Evolutionary conservation across 64 coral and sea anemone genomes (phyloP), one percentile per base, ranked within the genome.

Genomic region (Montipora foliosa): DNA sequence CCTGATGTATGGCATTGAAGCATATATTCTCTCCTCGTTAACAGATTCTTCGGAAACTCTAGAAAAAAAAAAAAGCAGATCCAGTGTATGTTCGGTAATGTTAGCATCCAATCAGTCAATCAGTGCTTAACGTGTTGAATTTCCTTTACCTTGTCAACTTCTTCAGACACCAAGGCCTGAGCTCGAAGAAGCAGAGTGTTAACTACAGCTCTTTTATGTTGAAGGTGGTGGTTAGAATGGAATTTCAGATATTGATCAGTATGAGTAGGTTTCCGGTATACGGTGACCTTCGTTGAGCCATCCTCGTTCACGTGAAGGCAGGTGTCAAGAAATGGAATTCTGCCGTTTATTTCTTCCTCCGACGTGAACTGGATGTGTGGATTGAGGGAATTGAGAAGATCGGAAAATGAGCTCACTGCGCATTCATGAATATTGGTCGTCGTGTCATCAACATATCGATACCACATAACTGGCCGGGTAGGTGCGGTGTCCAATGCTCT

Each of bases 401-500:
- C 15, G 5, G 64, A 66, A 19, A 91, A 91, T 44, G 59, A 81
- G 59, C 80, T 61, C 25, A 90, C 62, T 10, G 60, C 62, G 21
- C 37, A 5, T 46, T 79, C 88, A 52, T 90, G 88, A 67, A 79
- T 90, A 44, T 90, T 78, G 76, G 47, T 62, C 68, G 75, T 75
- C 68, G 85, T 88, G 48, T 88, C 85, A 75, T 88, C 69, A 29
- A 88, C 85, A 57, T 76, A 88, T 11, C 69, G 69, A 50, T 75
- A 88, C 55, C 85, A 88, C 68, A 88, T 88, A 75, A 24, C 49
- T 79, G 88, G 88, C 12, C 49, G 88, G 20, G 52, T 76, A 47
- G 88, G 75, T 50, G 75, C 72, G 55, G 73, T 90, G 50, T 44
- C 11, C 58, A 90, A 45, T 7, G 88, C 75, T 67, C 51, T 64